These are phyloP conservation scores for Chrysolina americana DNA, from an alignment of 2,888 invertebrate genomes.

Conservation along the genomic window DNA sequence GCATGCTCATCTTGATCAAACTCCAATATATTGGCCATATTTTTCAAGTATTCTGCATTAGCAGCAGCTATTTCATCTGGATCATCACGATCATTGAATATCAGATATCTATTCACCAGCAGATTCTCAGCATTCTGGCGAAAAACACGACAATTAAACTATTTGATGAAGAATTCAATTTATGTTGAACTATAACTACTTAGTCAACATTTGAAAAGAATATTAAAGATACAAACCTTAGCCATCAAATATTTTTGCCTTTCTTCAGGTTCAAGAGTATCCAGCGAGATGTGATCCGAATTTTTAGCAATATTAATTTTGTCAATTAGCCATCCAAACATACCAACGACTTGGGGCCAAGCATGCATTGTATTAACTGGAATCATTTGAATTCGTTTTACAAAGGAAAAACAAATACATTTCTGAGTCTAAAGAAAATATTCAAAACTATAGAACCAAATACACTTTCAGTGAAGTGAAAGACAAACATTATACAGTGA, in stretches of 20 bases:
- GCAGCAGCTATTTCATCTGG: constrained; percentile 2
- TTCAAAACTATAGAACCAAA: neutral
- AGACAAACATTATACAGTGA: too few species aligned
- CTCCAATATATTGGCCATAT: constrained; percentile 22
- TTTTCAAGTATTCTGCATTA: constrained; percentile 1
- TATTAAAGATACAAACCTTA: constrained; percentile 24
- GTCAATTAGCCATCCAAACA: constrained; percentile 43
- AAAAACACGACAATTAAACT: neutral
- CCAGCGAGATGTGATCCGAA: neutral
- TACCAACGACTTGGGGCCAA: constrained; percentile 45
- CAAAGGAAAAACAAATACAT: neutral
- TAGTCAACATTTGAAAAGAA: neutral
- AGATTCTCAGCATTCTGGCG: neutral
- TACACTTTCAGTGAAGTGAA: too few species aligned
- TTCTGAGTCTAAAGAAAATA: neutral
- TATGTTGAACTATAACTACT: too few species aligned
- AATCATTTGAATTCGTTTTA: neutral
- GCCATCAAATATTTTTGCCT: constrained; percentile 24
- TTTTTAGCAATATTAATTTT: constrained; percentile 30
- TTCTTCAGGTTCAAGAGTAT: constrained; percentile 31
- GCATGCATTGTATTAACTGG: constrained; percentile 40
- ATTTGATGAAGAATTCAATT: too few species aligned
- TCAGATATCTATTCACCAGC: neutral
- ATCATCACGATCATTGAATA: neutral
- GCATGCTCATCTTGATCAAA: constrained; percentile 25